Evolutionary conservation across 2,797 vertebrate species (phyloP).

Genomic region (Siniperca scherzeri): DNA sequence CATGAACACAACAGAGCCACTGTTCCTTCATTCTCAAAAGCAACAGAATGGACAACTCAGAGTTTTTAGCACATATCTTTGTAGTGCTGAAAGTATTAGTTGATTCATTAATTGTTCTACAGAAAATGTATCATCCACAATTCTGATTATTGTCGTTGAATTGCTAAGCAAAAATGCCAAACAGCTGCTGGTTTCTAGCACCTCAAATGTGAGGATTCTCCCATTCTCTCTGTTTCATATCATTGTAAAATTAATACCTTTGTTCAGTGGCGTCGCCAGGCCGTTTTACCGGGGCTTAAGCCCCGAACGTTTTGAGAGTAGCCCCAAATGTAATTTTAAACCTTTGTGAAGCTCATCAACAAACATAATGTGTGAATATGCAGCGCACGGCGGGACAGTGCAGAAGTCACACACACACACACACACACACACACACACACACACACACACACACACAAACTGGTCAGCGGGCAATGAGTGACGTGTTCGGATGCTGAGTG

Average conservation of each 20-base stretch:
- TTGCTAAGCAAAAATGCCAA: neutral
- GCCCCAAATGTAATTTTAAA: too few species aligned
- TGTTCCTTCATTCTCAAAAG: neutral
- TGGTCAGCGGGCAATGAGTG: too few species aligned
- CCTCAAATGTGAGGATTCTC: neutral
- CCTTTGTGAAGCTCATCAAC: too few species aligned
- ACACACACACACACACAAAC: too few species aligned
- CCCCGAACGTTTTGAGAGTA: too few species aligned
- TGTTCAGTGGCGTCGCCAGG: too few species aligned
- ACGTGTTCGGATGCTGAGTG: too few species aligned
- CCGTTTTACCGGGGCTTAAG: too few species aligned
- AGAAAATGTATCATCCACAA: neutral
- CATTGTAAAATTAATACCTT: neutral
- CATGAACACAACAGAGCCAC: constrained; percentile 11
- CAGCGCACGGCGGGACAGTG: too few species aligned
- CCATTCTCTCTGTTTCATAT: neutral
- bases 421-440: too few species aligned
- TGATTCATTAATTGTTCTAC: neutral
- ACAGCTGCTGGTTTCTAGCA: neutral
- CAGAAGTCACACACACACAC: too few species aligned
- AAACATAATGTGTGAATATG: too few species aligned
- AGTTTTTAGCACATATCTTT: neutral
- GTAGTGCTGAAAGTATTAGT: neutral
- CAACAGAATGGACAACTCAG: neutral
- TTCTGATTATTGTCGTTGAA: neutral